Conservation (phyloP, 2,888 invertebrate species). For the Notocelia uddmanniana region DNA sequence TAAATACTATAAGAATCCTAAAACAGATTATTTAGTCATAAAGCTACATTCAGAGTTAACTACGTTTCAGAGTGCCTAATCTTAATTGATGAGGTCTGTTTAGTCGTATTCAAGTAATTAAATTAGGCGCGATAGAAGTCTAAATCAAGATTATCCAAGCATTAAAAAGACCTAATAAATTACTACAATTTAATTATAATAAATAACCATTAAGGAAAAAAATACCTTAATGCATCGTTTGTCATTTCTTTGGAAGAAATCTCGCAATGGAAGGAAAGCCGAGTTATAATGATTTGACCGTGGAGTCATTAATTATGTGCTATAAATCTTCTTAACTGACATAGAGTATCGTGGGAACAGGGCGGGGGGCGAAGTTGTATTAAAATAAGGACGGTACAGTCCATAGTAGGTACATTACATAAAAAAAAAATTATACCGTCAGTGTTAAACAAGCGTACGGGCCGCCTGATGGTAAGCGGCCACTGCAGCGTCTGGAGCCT, state of each 20-base stretch:
- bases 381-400: too few relatives aligned
- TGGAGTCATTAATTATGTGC: conserved; percentile 27
- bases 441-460: too few relatives aligned
- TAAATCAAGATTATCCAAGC: not conserved
- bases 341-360: conserved; percentile 4
- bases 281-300: conserved; percentile 23
- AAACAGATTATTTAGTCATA: too few relatives aligned
- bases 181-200: not conserved
- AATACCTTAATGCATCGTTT: conserved; percentile 6
- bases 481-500: too few relatives aligned
- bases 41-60: too few relatives aligned
- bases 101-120: not conserved
- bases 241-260: conserved; percentile 17
- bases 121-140: not conserved
- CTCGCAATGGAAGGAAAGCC: conserved; percentile 4
- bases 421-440: too few relatives aligned
- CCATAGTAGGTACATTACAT: too few relatives aligned
- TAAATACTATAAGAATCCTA: too few relatives aligned
- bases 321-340: conserved; percentile 36
- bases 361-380: not conserved
- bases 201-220: not conserved
- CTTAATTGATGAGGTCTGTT: too few relatives aligned
- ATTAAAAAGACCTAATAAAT: not conserved
- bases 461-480: too few relatives aligned
- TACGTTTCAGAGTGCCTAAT: too few relatives aligned